Base-by-base conservation (phyloP, 1,140 invertebrate genomes). In the Papilio polyxenes region DNA sequence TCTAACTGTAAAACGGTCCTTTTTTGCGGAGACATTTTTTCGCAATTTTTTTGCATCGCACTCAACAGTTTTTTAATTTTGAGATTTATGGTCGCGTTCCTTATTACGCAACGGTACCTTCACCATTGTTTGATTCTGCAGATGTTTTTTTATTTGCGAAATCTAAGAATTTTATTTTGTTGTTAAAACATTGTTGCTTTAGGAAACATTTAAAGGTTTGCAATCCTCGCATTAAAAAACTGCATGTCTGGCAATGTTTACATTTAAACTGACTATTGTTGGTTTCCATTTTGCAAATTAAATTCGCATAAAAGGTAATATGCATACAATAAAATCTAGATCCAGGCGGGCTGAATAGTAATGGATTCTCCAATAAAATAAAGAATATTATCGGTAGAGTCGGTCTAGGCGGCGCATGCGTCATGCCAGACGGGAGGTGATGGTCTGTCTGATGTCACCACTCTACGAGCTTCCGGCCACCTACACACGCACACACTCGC, bases 31-130 rank as follows among this genome's bases (percentile, higher is more conserved):
- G 84, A 86, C 83, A 88, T 87, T 87, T 92, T 89, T 90, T 89
- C 85, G 87, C 88, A 84, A 81, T 78, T 89, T 92, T 91, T 92
- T 90, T 87, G 77, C 85, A 53, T 76, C 82, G 69, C 85, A 75
- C 56, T 83, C 86, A 86, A 85, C 77, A 77, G 77, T 85, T 87
- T 89, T 89, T 87, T 90, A 88, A 87, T 88, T 88, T 84, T 82
- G 84, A 85, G 87, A 88, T 89, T 92, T 91, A 90, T 88, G 88
- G 83, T 75, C 83, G 84, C 82, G 85, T 89, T 89, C 86, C 85
- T 85, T 86, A 83, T 89, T 88, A 87, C 77, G 87, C 89, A 92
- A 91, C 91, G 89, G 91, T 90, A 89, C 87, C 83, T 81, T 23
- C 13, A 62, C 81, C 84, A 88, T 93, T 93, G 91, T 91, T 85